Percentiles rank a stretch among this genome's conserved stretches.
Conservation (phyloP, 2,888 invertebrate genomes). For the Ecdyonurus torrentis region DNA sequence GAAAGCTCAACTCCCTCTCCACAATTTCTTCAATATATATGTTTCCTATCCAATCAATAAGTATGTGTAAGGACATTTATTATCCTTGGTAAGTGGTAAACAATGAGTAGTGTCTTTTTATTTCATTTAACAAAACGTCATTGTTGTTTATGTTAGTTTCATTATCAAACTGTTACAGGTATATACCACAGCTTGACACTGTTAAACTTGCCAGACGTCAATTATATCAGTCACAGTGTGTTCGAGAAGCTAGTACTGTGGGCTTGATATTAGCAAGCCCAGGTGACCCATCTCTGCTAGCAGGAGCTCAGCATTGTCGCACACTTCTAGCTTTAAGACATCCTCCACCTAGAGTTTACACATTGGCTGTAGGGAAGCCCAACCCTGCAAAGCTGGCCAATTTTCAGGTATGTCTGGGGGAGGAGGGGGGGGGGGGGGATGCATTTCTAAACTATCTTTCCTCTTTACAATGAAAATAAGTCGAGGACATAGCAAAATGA, state of each 20-base stretch:
- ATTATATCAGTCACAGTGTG: neutral
- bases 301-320: neutral
- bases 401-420: neutral
- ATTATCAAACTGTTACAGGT: neutral
- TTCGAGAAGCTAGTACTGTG: neutral
- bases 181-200: neutral
- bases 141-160: neutral
- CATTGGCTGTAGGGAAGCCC: neutral
- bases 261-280: neutral
- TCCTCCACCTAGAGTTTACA: neutral
- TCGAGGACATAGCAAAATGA: too few relatives aligned
- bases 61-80: too few relatives aligned
- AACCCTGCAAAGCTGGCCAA: constrained; percentile 1
- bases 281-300: neutral
- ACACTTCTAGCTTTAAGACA: neutral
- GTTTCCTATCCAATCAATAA: too few relatives aligned
- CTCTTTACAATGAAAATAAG: too few relatives aligned
- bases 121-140: neutral
- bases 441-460: too few relatives aligned
- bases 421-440: too few relatives aligned
- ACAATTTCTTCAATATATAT: too few relatives aligned
- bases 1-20: too few relatives aligned
- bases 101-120: too few relatives aligned
- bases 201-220: neutral
- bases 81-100: too few relatives aligned